Base-by-base conservation (phyloP, 2,888 invertebrate genomes). In the Callyntrura guangdongensis region DNA sequence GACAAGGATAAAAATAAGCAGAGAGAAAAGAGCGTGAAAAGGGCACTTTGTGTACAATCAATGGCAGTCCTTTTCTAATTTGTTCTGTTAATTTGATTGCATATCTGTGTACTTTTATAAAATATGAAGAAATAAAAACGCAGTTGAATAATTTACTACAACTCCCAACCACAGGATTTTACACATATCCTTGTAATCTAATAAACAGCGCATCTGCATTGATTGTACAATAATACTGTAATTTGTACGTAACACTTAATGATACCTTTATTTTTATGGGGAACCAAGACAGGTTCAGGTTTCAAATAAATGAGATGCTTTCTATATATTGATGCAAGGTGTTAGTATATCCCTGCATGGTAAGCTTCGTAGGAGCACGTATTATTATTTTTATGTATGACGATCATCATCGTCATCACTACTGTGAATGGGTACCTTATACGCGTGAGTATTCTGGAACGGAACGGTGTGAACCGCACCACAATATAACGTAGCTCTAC, bases 41-140 rank as follows among this genome's bases (percentile, higher is more conserved):
- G 64, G 59, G 17, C 74, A 72, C 74, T 83, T n/a, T 72, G 61
- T 83, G 11, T 27, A 25, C 81, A 79, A 83, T 89, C 89, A 83
- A 83, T 74, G 72, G 59, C 83, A 74, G 77, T 82, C 36, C 87
- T 49, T 11, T 61, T 74, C 74, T 83, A 89, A 89, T 89, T 89
- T 83, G 82, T 89, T 83, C 82, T 12, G 82, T 88, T 89, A 89
- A 89, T 89, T 89, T 86, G 79, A 67, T 27, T 53, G 56, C 49
- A 74, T 22, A 12, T 59, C 14, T 45, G 20, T 72, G 6, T 17
- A 27, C 61, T 81, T 27, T 8, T 11, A 45, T 45, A 72, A 45
- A 72, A 45, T 77, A 77, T 77, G 22, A 77, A 77, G 56, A 77
- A 77, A 77, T 77, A 77, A 77, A 77, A 17, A 8, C 27, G 20